These are phyloP conservation scores for Formica exsecta DNA, from an alignment of 1,140 invertebrate species.

Conservation along the genomic window DNA sequence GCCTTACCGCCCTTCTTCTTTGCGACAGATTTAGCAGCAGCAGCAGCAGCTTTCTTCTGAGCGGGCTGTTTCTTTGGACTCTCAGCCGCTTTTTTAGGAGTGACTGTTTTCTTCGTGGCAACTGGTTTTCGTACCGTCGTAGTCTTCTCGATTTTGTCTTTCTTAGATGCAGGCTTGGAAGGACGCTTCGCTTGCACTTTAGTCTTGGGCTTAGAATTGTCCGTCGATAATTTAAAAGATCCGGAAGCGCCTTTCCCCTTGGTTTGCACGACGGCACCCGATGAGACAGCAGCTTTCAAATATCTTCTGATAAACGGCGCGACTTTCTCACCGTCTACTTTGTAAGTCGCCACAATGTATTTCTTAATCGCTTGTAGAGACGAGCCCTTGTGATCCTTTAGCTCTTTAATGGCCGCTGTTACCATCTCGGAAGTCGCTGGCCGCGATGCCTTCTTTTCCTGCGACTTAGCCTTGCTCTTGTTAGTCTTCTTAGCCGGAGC, in stretches of 20 bases:
- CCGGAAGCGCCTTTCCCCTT: constrained; percentile 62
- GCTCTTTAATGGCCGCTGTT: constrained; percentile 40
- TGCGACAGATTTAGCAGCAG: constrained; percentile 5
- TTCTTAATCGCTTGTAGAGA: constrained; percentile 65
- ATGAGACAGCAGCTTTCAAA: constrained; percentile 40
- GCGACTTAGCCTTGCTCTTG: constrained; percentile 39
- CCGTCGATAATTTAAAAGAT: constrained; percentile 38
- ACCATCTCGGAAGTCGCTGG: constrained; percentile 59
- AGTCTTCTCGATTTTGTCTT: constrained; percentile 44
- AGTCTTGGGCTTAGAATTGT: neutral
- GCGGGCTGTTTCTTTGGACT: constrained; percentile 26
- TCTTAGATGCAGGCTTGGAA: neutral
- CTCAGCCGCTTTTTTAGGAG: constrained; percentile 38
- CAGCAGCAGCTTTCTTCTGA: constrained; percentile 31
- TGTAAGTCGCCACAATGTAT: constrained; percentile 54
- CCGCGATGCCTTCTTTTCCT: constrained; percentile 24
- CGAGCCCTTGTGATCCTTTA: constrained; percentile 59
- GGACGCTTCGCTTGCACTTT: constrained; percentile 33
- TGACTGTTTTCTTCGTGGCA: neutral
- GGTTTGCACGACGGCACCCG: constrained; percentile 54
- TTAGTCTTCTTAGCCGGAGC: constrained; percentile 24
- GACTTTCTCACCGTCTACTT: constrained; percentile 51
- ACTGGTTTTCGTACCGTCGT: constrained; percentile 15
- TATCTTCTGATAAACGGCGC: constrained; percentile 54
- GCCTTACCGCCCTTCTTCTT: constrained; percentile 43